Evolutionary conservation across 2,888 invertebrate genomes (phyloP).

Genomic region (Acleris laterana): DNA sequence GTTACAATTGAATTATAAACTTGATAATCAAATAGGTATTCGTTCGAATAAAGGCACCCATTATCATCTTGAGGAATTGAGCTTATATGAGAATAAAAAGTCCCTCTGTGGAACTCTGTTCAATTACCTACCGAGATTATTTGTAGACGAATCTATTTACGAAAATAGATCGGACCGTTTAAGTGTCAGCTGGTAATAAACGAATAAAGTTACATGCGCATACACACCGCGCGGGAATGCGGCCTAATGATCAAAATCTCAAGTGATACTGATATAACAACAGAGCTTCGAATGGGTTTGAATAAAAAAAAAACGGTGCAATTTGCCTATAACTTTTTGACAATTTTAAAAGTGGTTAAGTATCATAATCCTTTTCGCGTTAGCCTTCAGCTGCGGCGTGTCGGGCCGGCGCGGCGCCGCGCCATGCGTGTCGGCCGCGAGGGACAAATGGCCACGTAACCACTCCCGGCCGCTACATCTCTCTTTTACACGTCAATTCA

Average conservation of each 20-base stretch:
- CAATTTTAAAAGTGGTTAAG: slow-evolving; percentile 35
- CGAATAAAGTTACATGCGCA: slow-evolving; percentile 32
- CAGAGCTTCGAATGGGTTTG: slow-evolving; percentile 1
- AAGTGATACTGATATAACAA: not conserved
- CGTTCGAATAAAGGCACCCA: too few species aligned
- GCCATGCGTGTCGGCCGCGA: slow-evolving; percentile 65
- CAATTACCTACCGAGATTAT: slow-evolving; percentile 27
- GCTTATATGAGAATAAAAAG: slow-evolving; percentile 3
- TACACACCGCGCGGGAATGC: slow-evolving; percentile 22
- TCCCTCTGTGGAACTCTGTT: slow-evolving; percentile 12
- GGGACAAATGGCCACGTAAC: slow-evolving; percentile 76
- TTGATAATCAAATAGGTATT: slow-evolving; percentile 5
- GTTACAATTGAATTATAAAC: slow-evolving; percentile 22
- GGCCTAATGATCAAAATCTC: slow-evolving; percentile 5
- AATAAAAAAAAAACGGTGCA: slow-evolving; percentile 9
- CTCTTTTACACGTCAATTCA: slow-evolving; percentile 59
- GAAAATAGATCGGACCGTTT: slow-evolving; percentile 36
- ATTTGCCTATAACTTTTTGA: slow-evolving; percentile 27
- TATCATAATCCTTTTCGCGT: slow-evolving; percentile 47
- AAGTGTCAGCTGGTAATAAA: slow-evolving; percentile 38
- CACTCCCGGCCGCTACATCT: slow-evolving; percentile 70
- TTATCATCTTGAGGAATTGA: not conserved
- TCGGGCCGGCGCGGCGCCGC: slow-evolving; percentile 52
- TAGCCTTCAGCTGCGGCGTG: slow-evolving; percentile 50
- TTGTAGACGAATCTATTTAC: slow-evolving; percentile 35